Evolutionary conservation across 2,888 invertebrate species (phyloP), one percentile per base, ranked within the genome.

Genomic region (Leptopilina drosophilae): DNA sequence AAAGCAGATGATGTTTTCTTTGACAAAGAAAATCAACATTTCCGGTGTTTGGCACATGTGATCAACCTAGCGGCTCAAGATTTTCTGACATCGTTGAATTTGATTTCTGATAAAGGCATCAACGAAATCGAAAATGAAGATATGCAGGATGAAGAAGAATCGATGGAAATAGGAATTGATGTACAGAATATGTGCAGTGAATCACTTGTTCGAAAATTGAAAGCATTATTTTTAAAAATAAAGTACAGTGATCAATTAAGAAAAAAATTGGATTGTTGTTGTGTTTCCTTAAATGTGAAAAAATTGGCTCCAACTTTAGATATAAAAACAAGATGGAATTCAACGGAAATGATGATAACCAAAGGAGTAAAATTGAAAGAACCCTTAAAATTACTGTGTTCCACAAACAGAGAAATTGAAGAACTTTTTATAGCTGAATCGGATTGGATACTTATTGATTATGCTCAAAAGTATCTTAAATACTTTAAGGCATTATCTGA

Each of bases 31-130:
- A 49, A 87, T 78, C 81, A 84, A 46, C 87, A 88, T 84, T 88
- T 87, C 77, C 80, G 86, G 9, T 88, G 87, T 76, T 81, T 87
- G 64, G 84, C 84, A 6, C 87, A 88, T 69, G 84, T 87, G 46
- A 42, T 87, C 64, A 88, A 89, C 77, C 77, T 87, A 20, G 87
- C 77, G 6, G 53, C 12, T 11, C 5, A 53, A 53, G 53, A 53
- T 53, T 53, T 53, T 53, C 12, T 5, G 53, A 9, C 85, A 87
- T 20, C 83, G 87, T 79, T 86, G 86, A 77, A 75, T 80, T 5
- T 53, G 12, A 53, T 53, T 11, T 53, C 53, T 11, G 53, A 53
- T 53, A 53, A 53, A 53, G 53, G 5, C 5, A 12, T 53, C 20
- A 56, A 82, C 42, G 80, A 81, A 78, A 75, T 77, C 40, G 66